Evolutionary conservation across 2,888 invertebrate species (phyloP), one percentile per base, ranked within the genome.

Genomic region (Nudaria mundana): DNA sequence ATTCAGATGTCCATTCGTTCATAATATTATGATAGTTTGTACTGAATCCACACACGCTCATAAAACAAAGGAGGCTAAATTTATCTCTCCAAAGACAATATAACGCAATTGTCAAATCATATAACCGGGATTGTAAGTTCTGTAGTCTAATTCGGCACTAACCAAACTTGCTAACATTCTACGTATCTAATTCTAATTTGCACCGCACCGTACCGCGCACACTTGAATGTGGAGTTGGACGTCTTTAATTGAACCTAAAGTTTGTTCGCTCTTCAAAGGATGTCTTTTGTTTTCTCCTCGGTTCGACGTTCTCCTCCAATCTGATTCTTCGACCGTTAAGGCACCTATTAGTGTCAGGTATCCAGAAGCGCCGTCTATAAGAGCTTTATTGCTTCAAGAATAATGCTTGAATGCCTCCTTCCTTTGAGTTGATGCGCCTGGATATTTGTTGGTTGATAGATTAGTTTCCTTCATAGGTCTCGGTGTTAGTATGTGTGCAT

Each of bases 341-440:
- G 37, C 54, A 36, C 35, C 47, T 58, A 54, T 50, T 47, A 48
- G 35, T 35, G 28, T 30, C 36, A 46, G 52, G 47, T 46, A 46
- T 51, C 47, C 34, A 38, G 42, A 37, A 56, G 49, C 53, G 51
- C 63, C 59, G 65, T 63, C 67, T 66, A 61, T 68, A 63, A 66
- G 52, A 46, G 52, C 52, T 54, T 58, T 62, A 63, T 60, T 57
- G 60, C 56, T 46, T 44, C 11, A 22, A 30, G n/a, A 44, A 55
- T 46, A 55, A 50, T 48, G 35, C 39, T 29, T 46, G 20, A 15
- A 40, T 16, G 50, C 23, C 35, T 30, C 33, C 12, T 54, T 41
- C 33, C 43, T 42, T 47, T 30, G 29, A 25, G 32, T 23, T 43
- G 46, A 52, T 41, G 40, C 44, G 36, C 28, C 7, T 7, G 7